Conservation (phyloP, 2,888 invertebrate genomes). For the Lepidocyrtoides sp. region DNA sequence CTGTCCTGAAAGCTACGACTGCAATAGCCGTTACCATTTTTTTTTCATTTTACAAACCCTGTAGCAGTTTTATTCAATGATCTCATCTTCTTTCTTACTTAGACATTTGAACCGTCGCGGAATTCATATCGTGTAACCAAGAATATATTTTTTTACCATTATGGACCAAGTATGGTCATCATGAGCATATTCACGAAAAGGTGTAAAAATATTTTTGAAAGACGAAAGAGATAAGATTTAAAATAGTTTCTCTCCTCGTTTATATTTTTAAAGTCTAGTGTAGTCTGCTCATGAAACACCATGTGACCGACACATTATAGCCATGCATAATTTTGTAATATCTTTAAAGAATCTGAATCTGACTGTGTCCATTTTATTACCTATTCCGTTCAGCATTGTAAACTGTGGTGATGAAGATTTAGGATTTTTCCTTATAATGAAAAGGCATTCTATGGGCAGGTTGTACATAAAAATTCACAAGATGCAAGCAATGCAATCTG, state of each 20-base stretch:
- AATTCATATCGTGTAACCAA: not conserved
- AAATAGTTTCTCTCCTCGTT: not conserved
- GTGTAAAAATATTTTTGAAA: constrained; percentile 45
- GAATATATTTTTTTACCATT: not conserved
- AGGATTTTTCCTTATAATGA: not conserved
- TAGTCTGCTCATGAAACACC: not conserved
- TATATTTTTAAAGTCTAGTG: not conserved
- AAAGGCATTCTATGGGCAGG: too few species aligned
- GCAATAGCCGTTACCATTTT: constrained; percentile 66
- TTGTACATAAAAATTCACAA: too few species aligned
- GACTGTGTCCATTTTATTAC: constrained; percentile 28
- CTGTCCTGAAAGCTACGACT: not conserved
- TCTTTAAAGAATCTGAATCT: not conserved
- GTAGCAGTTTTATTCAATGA: not conserved
- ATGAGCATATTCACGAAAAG: not conserved
- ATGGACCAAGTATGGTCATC: constrained; percentile 31
- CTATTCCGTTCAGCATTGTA: constrained; percentile 9
- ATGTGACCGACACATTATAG: not conserved
- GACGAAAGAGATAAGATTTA: constrained; percentile 7
- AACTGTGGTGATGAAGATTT: not conserved
- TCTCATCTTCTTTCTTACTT: not conserved
- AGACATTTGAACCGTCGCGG: not conserved
- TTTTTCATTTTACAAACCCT: constrained; percentile 23
- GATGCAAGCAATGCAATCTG: not conserved
- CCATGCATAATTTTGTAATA: constrained; percentile 10